Conservation (phyloP, 2,797 vertebrate species). For the Pipistrellus pygmaeus region DNA sequence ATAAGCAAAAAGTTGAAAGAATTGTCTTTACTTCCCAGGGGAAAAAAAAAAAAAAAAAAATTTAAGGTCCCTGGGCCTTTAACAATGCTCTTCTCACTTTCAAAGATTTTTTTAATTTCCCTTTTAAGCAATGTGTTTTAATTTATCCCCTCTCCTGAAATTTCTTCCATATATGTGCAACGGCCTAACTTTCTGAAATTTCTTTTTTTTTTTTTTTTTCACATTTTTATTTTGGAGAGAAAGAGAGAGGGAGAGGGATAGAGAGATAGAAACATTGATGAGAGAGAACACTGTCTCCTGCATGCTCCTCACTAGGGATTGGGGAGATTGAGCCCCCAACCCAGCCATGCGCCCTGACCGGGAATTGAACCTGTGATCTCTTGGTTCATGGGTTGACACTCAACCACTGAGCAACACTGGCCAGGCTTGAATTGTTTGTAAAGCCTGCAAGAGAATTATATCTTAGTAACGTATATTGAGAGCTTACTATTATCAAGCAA, state of each 20-base stretch:
- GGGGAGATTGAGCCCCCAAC: no score
- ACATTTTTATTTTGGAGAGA: no score
- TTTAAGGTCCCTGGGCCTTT: no score
- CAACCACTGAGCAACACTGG: no score
- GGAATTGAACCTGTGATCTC: no score
- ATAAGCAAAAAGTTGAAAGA: constrained; percentile 11
- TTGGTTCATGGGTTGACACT: no score
- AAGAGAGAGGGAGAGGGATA: no score
- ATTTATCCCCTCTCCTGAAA: constrained; percentile 26
- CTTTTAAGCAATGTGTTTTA: constrained; percentile 38
- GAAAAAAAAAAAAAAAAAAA: neutral
- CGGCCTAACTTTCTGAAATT: constrained; percentile 14
- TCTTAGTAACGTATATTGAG: neutral
- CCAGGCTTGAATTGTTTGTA: constrained; percentile 14
- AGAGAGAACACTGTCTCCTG: no score
- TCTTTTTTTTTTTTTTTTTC: neutral
- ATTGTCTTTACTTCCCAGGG: neutral
- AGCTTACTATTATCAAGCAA: constrained; percentile 10
- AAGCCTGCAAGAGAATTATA: constrained; percentile 6
- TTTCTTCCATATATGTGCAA: neutral
- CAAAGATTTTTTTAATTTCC: neutral
- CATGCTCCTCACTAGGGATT: no score
- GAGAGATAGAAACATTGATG: no score
- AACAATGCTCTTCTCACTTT: constrained; percentile 24
- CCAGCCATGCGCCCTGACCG: no score